Evolutionary conservation across 2,888 invertebrate genomes (phyloP).

Genomic region (Drepana falcataria): DNA sequence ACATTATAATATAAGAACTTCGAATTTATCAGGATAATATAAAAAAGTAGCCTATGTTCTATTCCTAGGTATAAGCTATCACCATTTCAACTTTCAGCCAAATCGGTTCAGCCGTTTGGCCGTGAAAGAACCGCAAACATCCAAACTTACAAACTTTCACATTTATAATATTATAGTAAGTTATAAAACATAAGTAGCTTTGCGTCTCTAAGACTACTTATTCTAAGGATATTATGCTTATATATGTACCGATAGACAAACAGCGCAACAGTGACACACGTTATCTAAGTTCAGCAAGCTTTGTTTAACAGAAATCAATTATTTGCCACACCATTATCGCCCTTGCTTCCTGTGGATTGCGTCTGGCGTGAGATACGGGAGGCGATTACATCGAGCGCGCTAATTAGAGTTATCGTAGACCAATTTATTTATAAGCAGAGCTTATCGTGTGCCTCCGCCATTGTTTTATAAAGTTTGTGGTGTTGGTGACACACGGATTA

Average conservation of each 20-base stretch:
- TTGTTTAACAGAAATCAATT: slow-evolving; percentile 36
- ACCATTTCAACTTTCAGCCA: too few relatives aligned
- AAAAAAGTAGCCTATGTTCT: too few relatives aligned
- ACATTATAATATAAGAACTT: too few relatives aligned
- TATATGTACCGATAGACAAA: neutral
- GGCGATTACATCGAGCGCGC: slow-evolving; percentile 54
- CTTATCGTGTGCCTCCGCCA: slow-evolving; percentile 56
- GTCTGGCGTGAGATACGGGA: slow-evolving; percentile 47
- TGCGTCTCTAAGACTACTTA: too few relatives aligned
- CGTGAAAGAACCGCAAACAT: too few relatives aligned
- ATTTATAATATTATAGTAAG: too few relatives aligned
- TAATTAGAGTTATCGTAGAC: slow-evolving; percentile 73
- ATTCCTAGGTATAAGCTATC: too few relatives aligned
- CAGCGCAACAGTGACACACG: slow-evolving; percentile 13
- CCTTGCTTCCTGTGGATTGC: slow-evolving; percentile 44
- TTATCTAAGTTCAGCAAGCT: slow-evolving; percentile 23
- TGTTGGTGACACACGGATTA: slow-evolving; percentile 30
- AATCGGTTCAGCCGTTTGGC: too few relatives aligned
- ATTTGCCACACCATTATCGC: slow-evolving; percentile 28
- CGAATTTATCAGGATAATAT: too few relatives aligned
- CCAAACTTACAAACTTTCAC: too few relatives aligned
- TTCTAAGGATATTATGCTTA: neutral
- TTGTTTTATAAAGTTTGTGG: slow-evolving; percentile 52
- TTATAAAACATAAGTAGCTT: too few relatives aligned
- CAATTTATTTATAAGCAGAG: slow-evolving; percentile 68